A percentile compares a stretch with the other conserved stretches of the same genome.
These are phyloP conservation scores for Acanthoscelides obtectus DNA, from an alignment of 2,888 invertebrate species.

Conservation along the genomic window DNA sequence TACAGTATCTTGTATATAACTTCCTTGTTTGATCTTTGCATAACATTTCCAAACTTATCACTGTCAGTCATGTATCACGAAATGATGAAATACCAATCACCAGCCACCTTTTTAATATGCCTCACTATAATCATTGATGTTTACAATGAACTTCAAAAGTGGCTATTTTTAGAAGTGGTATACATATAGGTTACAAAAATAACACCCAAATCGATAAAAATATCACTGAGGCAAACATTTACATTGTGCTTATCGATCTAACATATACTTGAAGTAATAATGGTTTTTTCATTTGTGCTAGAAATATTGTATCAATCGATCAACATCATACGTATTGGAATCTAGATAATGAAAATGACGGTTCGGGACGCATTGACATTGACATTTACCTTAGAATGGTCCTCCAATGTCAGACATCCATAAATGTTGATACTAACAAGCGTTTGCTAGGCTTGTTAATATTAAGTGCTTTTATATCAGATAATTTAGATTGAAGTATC, in stretches of 20 bases:
- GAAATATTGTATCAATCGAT: not conserved
- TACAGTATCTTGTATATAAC: too few species aligned
- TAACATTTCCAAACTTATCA: not conserved
- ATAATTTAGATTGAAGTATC: not conserved
- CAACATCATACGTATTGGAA: not conserved
- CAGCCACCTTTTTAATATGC: not conserved
- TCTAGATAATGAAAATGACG: not conserved
- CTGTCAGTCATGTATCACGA: not conserved
- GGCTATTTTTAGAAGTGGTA: not conserved
- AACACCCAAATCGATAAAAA: not conserved
- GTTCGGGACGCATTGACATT: not conserved
- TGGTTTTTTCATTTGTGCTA: not conserved
- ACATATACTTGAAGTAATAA: not conserved
- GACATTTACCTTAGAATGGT: not conserved
- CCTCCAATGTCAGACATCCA: not conserved
- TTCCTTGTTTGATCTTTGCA: not conserved
- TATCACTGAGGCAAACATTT: not conserved
- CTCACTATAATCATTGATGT: not conserved
- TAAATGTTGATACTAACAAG: not conserved
- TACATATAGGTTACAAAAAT: not conserved
- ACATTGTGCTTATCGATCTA: not conserved
- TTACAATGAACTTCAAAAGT: not conserved
- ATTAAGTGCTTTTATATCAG: not conserved
- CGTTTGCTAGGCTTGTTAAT: not conserved
- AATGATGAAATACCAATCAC: not conserved